Evolutionary conservation across 2,888 invertebrate species (phyloP), one percentile per base, ranked within the genome.

Genomic region (Steinernema carpocapsae): DNA sequence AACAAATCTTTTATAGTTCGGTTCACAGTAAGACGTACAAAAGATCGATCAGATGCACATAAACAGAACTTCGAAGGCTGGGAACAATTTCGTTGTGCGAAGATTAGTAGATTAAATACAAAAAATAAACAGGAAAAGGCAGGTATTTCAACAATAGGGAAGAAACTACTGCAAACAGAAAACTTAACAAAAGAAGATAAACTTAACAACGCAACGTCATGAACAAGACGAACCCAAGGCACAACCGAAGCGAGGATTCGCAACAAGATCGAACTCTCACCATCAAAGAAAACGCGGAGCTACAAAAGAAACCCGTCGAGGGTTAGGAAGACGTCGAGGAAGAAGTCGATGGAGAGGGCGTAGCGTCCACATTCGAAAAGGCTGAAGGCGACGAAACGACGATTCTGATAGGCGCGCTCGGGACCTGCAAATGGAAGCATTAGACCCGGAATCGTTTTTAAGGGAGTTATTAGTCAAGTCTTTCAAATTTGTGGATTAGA

Each of bases 1-100:
- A 64, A 64, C 64, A 64, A 64, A 29, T 64, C 64, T 32, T 64
- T 64, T 10, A 64, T 64, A 64, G 64, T 64, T 32, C 64, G 64
- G 19, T 4, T 22, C 2, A 64, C 48, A 32, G 64, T 17, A 56
- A 26, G 19, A 32, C 48, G 37, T 32, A 24, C 52, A 22, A 19
- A n/a, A 48, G 26, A 32, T 32, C 26, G 64, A 29, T 29, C 29
- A 17, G 19, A 64, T 10, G 22, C 32, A 29, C 56, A 56, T 3
- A 48, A 19, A 37, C 37, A 37, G n/a, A n/a, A n/a, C 48, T 48
- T 48, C 48, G 19, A 17, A 48, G 48, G 48, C 48, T 37, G 37
- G 64, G 32, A 37, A 64, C 32, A 32, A 24, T 10, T 19, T 64
- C 32, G 37, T 24, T 22, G 56, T 26, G 29, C 29, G 64, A 64